Percentiles rank a stretch among this genome's conserved stretches.
Conservation (phyloP, 2,888 invertebrate species). For the Chaitophorus viminalis region DNA sequence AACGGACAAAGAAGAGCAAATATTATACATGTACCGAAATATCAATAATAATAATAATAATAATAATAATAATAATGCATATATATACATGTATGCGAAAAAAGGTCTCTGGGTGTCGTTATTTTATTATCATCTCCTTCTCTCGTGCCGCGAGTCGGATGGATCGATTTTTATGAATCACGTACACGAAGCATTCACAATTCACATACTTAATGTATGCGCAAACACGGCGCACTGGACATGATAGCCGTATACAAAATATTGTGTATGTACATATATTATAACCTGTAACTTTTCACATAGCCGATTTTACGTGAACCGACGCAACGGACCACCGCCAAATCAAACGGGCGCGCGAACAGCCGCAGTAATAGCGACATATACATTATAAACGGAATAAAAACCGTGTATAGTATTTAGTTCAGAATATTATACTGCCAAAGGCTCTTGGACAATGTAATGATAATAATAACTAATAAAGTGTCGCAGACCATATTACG, state of each 20-base stretch:
- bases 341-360: background rate
- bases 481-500: background rate
- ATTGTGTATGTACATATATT: background rate
- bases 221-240: background rate
- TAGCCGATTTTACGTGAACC: background rate
- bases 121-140: background rate
- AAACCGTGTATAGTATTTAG: no score
- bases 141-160: background rate
- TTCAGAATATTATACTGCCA: no score
- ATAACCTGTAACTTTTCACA: constrained; percentile 1
- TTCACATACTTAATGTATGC: no score
- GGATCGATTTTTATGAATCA: constrained; percentile 31
- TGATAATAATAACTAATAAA: background rate
- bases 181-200: background rate
- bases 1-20: background rate
- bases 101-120: background rate
- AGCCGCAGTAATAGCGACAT: background rate
- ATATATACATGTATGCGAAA: background rate
- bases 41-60: no score
- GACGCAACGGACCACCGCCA: background rate
- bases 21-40: no score
- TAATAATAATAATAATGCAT: background rate
- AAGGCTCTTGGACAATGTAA: background rate
- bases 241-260: background rate
- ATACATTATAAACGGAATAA: background rate